Base-by-base conservation (phyloP, 1,140 invertebrate genomes). In the Wasmannia auropunctata region DNA sequence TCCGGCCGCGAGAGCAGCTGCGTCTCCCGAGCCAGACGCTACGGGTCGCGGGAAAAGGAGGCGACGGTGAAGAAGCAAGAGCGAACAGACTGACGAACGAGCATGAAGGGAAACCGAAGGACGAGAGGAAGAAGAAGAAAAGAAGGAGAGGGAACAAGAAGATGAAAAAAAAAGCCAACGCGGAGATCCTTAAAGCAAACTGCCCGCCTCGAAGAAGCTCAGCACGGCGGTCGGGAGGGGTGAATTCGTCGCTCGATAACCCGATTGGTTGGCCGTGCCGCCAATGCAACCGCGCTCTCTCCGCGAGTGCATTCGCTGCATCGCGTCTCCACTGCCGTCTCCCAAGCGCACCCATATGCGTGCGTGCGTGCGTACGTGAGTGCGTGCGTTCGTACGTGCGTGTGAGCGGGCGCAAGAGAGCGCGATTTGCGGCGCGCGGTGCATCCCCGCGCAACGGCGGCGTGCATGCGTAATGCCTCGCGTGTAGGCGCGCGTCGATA, bases 101-200 rank as follows among this genome's bases (percentile, higher is more conserved):
- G 76, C 49, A 80, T 69, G 70, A 86, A 25, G 46, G 8, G 54
- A 60, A 19, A 58, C 65, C 85, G 87, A 90, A 87, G 86, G 85
- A 86, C 63, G 84, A 80, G 74, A 88, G 70, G 86, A 65, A 72
- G 86, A 87, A 89, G 74, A 40, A 77, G 19, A 69, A 80, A 51
- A 91, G 85, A 72, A 88, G 65, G 83, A 70, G 83, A 85, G 76
- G 84, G 60, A 69, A 67, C 86, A 43, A 51, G 60, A 49, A 63
- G 69, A 62, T 46, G 77, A 74, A 34, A 56, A 63, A 43, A 75
- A 69, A 88, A 80, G 49, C 7, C 31, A 69, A 77, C 72, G 69
- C 88, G 87, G 88, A 92, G 92, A 93, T 93, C 92, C 91, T 93
- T 92, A 91, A 92, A 93, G 92, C 90, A 93, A 93, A 94, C 92